Conservation (phyloP, 2,888 invertebrate genomes). For the Apotomis betuletana region DNA sequence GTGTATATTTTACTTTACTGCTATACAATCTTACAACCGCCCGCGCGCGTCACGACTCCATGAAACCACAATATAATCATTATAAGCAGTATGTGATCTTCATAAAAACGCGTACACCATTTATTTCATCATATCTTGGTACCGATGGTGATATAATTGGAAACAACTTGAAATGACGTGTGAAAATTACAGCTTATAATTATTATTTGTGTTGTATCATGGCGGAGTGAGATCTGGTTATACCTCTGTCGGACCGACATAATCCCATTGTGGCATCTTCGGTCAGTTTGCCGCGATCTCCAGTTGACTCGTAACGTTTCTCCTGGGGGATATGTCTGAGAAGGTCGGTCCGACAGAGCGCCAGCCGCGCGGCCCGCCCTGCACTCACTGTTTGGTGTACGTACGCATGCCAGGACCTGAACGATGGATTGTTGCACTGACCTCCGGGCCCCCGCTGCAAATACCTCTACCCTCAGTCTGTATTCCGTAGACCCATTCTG, state of each 20-base stretch:
- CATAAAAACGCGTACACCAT: background rate
- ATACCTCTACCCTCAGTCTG: slow-evolving; percentile 44
- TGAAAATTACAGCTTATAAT: background rate
- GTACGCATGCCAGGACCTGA: slow-evolving; percentile 80
- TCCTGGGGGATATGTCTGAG: background rate
- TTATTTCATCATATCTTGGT: too few relatives aligned
- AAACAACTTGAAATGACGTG: background rate
- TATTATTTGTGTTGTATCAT: background rate
- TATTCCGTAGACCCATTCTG: slow-evolving; percentile 43
- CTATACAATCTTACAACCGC: background rate
- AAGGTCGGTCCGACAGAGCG: slow-evolving; percentile 19
- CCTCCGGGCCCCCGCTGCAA: slow-evolving; percentile 51
- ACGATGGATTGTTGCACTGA: slow-evolving; percentile 81
- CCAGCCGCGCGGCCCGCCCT: slow-evolving; percentile 46
- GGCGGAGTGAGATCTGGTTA: slow-evolving; percentile 9
- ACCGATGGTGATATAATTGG: too few relatives aligned
- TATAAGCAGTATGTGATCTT: background rate
- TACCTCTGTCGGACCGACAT: slow-evolving; percentile 19
- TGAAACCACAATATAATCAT: background rate
- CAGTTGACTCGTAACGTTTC: too few relatives aligned
- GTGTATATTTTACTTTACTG: slow-evolving; percentile 8
- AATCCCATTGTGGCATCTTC: background rate
- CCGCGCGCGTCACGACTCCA: background rate
- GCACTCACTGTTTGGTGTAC: slow-evolving; percentile 74
- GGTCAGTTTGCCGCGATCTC: too few relatives aligned